Base-by-base conservation (phyloP, 1,140 invertebrate species). In the Parapsyche elsis region DNA sequence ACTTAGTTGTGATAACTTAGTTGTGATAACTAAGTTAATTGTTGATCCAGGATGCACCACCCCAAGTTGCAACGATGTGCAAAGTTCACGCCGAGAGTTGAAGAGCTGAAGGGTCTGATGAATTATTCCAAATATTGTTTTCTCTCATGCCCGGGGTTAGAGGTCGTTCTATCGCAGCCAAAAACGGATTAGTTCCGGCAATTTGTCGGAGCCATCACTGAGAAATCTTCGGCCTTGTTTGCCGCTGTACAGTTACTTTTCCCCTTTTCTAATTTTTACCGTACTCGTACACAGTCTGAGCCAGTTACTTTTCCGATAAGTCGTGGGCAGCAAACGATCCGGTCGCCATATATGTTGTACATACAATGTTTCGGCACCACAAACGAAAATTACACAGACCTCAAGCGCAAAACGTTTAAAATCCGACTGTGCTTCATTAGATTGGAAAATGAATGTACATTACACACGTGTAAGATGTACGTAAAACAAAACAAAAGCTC, bases 181-280 rank as follows among this genome's bases (percentile, higher is more conserved):
- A 75, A 75, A 75, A 75, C 73, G 73, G 73, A 77, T 77, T 77
- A 77, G 75, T 77, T 77, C 59, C 75, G 75, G 75, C 53, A 71
- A 71, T 71, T 71, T 71, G 70, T 26, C 70, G 10, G 70, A 71
- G 26, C 70, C 26, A 67, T 75, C 46, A 75, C 45, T 75, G 73
- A 75, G 73, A 75, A 75, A 75, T 57, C 45, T 77, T 44, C 75
- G 75, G 46, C 75, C 75, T 77, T 77, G 75, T 77, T 77, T 67
- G 57, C 57, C 57, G 38, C 38, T 64, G 44, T 44, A 64, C 75
- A 49, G 75, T 77, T 77, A 77, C 75, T 77, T 45, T 77, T 77
- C 75, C 75, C 75, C 64, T 77, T 77, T 77, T 77, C 53, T 64
- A 64, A 77, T 64, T 77, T 61, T 77, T 77, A 77, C 75, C 75